Conservation (phyloP, 2,888 invertebrate species). For the Teleiodes luculella region DNA sequence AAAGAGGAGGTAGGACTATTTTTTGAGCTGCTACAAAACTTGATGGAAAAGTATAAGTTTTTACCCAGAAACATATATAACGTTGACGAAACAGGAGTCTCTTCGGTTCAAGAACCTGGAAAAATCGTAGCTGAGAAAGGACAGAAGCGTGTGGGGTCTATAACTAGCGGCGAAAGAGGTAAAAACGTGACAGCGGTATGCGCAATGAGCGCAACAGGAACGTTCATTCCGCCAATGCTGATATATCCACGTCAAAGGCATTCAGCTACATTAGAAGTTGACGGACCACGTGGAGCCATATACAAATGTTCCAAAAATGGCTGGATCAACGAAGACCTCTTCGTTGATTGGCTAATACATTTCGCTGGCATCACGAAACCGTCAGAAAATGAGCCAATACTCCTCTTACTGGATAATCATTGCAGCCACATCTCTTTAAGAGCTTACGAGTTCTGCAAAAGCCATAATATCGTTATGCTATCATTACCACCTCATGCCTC, state of each 20-base stretch:
- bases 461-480: constrained; percentile 25
- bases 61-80: constrained; percentile 43
- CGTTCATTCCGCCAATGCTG: background rate
- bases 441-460: constrained; percentile 27
- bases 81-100: too few relatives aligned
- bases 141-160: too few relatives aligned
- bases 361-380: constrained; percentile 29
- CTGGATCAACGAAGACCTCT: constrained; percentile 16
- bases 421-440: constrained; percentile 30
- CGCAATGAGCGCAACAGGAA: background rate
- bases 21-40: constrained; percentile 20
- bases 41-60: constrained; percentile 29
- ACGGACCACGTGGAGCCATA: constrained; percentile 42
- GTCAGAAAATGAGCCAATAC: constrained; percentile 22
- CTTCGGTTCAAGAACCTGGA: too few relatives aligned
- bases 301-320: constrained; percentile 26
- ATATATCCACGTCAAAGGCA: background rate
- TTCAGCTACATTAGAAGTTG: constrained; percentile 12
- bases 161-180: background rate
- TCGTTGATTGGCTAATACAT: constrained; percentile 35
- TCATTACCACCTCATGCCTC: constrained; percentile 30
- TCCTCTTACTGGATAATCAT: constrained; percentile 37
- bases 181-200: background rate
- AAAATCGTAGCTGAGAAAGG: too few relatives aligned
- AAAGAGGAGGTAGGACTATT: constrained; percentile 32